Evolutionary conservation across 92 coral and sea anemone genomes (phyloP).

Genomic region (Siderastrea siderea): DNA sequence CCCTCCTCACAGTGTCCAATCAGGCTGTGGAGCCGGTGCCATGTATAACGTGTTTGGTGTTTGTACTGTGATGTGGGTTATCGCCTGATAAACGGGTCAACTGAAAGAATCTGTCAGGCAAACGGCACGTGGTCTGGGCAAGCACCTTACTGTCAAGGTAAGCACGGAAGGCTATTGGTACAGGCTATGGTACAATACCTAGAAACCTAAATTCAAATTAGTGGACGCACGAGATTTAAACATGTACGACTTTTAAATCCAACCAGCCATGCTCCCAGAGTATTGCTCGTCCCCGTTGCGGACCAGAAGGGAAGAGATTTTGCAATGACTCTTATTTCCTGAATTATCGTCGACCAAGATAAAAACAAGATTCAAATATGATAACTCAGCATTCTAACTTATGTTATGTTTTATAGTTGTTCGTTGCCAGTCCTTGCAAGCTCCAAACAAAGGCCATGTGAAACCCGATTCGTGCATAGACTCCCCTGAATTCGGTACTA

Average conservation of each 20-base stretch:
- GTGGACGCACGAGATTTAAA: too few species aligned
- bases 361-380: too few species aligned
- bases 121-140: constrained; percentile 64
- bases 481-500: constrained; percentile 27
- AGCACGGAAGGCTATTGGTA: background rate
- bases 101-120: constrained; percentile 56
- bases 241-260: too few species aligned
- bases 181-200: too few species aligned
- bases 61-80: constrained; percentile 61
- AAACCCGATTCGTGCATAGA: constrained; percentile 31
- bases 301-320: too few species aligned
- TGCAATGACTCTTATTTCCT: too few species aligned
- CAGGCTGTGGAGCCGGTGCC: constrained; percentile 44
- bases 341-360: too few species aligned
- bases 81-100: constrained; percentile 41
- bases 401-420: background rate
- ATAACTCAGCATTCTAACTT: background rate
- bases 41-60: constrained; percentile 58
- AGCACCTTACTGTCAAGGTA: constrained; percentile 60
- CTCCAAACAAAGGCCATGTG: constrained; percentile 6
- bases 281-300: too few species aligned
- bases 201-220: too few species aligned
- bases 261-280: too few species aligned
- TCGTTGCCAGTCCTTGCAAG: constrained; percentile 1
- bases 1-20: constrained; percentile 23